Base-by-base conservation (phyloP, 2,797 vertebrate species). In the Antennarius maculatus region DNA sequence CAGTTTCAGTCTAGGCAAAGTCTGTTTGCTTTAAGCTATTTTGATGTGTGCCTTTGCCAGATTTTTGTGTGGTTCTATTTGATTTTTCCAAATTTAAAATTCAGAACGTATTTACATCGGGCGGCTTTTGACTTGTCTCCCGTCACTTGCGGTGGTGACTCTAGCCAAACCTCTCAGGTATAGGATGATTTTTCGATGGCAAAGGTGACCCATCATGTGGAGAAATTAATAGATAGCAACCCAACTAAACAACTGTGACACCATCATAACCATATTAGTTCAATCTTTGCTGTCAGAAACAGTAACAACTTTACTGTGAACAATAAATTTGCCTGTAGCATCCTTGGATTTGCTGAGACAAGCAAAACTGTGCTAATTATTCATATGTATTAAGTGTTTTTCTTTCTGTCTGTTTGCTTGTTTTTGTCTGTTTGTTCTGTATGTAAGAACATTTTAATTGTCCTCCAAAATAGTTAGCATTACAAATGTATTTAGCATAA, bases 21-120 rank as follows among this genome's bases (percentile, higher is more conserved):
- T 83, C 86, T 52, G 56, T 83, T 85, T 84, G 72, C 85, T 84
- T 77, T 66, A 82, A 86, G 83, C 78, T 77, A 74, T 87, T 86
- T 83, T 85, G 75, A 86, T 90, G 79, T 83, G 53, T 76, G 80
- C 71, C 84, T 87, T 86, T 81, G 80, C 79, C 66, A 76, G 78
- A 83, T 82, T 76, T 83, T 80, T 79, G 80, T 85, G 74, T 84
- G 75, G 70, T 74, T 61, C 53, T 66, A 82, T 85, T 81, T 88
- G 67, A 87, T 79, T 84, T 81, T 85, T 61, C 74, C 37, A 6
- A 39, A 39, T 87, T 37, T 65, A 54, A 76, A 75, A 81, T 82
- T 79, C 69, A 59, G 67, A 77, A 69, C 50, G 29, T 8, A 80
- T 84, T 83, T 73, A 80, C 69, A 71, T 29, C 17, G 54, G 65